These are phyloP conservation scores for Drosophila ochracea DNA, from an alignment of 2,888 invertebrate species.

Conservation along the genomic window DNA sequence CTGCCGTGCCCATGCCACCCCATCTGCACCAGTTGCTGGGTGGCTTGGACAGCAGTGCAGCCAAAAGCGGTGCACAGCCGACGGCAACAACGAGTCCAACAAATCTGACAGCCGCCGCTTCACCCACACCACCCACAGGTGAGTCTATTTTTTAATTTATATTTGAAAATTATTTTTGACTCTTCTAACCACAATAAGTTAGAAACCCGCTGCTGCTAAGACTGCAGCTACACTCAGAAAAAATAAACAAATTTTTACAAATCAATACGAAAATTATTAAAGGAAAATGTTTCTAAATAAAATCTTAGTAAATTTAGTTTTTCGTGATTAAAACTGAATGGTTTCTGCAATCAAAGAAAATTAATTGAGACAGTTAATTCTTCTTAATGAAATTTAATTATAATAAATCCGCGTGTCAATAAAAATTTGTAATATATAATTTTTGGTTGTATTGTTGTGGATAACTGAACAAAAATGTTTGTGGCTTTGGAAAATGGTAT, in stretches of 20 bases:
- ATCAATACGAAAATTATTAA: neutral
- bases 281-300: neutral
- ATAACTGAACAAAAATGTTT: neutral
- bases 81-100: slow-evolving; percentile 48
- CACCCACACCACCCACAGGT: slow-evolving; percentile 71
- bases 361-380: rapidly evolving
- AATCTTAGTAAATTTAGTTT: neutral
- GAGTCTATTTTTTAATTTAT: slow-evolving; percentile 25
- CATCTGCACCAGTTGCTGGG: slow-evolving; percentile 59
- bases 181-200: neutral
- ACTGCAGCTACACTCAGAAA: neutral
- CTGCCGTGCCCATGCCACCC: slow-evolving; percentile 64
- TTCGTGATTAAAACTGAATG: neutral
- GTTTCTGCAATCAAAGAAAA: neutral
- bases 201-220: neutral
- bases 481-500: neutral
- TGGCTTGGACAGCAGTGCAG: slow-evolving; percentile 36
- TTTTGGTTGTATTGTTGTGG: neutral
- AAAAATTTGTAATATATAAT: neutral
- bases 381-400: neutral
- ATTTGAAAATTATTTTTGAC: too few species aligned
- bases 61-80: slow-evolving; percentile 55
- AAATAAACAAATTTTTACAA: neutral
- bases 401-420: neutral
- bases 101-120: slow-evolving; percentile 41